A percentile compares a stretch with the other conserved stretches of the same genome.
Evolutionary conservation across 1,140 invertebrate species (phyloP).

Genomic region (Lasaia peninsularis): DNA sequence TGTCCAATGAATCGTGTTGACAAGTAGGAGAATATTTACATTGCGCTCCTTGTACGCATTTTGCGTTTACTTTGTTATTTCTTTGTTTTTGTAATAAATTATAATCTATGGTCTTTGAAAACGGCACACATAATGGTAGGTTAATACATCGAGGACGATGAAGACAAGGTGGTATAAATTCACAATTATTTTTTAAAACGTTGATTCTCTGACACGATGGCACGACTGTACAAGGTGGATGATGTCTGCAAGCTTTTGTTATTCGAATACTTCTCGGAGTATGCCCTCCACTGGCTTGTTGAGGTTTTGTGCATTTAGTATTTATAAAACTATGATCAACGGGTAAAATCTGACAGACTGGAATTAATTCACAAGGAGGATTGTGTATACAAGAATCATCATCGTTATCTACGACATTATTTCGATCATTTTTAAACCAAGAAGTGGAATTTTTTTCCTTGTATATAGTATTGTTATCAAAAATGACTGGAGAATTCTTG

Average conservation of each 20-base stretch:
- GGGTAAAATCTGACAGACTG: conserved; percentile 53
- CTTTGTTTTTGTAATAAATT: conserved; percentile 30
- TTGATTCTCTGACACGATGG: conserved; percentile 60
- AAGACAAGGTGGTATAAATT: conserved; percentile 55
- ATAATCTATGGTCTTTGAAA: conserved; percentile 45
- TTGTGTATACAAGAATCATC: conserved; percentile 45
- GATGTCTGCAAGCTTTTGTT: conserved; percentile 63
- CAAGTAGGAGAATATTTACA: conserved; percentile 36
- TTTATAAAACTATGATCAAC: conserved; percentile 33
- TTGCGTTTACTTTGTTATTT: conserved; percentile 31
- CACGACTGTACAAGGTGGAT: conserved; percentile 59
- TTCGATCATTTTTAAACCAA: background rate
- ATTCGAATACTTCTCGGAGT: conserved; percentile 46
- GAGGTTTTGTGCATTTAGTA: conserved; percentile 34
- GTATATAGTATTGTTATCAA: conserved; percentile 26
- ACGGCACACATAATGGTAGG: conserved; percentile 54
- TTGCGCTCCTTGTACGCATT: conserved; percentile 31
- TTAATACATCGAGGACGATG: conserved; percentile 62
- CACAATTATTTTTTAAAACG: conserved; percentile 59
- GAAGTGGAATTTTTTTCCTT: conserved; percentile 19
- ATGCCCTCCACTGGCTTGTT: conserved; percentile 25
- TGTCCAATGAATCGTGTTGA: conserved; percentile 31
- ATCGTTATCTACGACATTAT: conserved; percentile 28
- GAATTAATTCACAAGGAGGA: conserved; percentile 52
- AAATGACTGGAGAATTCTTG: conserved; percentile 27